Percentiles rank a stretch among this genome's conserved stretches.
phyloP scores from a whole-genome alignment of 2,797 vertebrate genomes.

The Basileuterus tristriatus region DNA sequence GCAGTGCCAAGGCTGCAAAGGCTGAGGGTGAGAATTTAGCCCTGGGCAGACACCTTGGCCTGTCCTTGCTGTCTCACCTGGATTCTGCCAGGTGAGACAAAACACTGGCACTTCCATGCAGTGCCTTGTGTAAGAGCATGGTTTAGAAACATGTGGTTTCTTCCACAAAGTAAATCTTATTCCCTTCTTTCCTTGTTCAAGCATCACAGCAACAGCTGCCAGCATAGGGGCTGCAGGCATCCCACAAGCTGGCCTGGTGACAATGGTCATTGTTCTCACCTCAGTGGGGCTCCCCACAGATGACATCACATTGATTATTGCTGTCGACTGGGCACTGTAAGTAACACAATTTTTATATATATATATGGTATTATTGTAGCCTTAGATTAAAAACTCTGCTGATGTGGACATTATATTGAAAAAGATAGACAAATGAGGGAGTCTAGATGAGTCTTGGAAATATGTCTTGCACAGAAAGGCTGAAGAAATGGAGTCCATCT shows the following conservation, averaged over 20 bases:
- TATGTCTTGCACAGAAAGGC: background rate
- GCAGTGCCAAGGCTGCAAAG: background rate
- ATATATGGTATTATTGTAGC: background rate
- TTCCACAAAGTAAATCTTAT: background rate
- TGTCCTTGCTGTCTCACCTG: background rate
- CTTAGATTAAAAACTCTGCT: background rate
- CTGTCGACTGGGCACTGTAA: conserved; percentile 97
- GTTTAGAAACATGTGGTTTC: background rate
- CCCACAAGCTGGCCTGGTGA: conserved; percentile 95
- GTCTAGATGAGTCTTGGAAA: background rate
- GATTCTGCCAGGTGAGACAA: background rate
- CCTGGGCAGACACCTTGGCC: background rate
- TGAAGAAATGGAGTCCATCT: background rate
- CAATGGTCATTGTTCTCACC: conserved; percentile 98
- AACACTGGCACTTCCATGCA: background rate
- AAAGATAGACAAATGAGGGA: background rate
- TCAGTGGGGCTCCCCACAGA: conserved; percentile 96
- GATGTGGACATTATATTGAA: background rate
- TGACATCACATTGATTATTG: conserved; percentile 96
- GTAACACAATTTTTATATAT: conserved; percentile 48
- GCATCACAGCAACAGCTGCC: conserved; percentile 96
- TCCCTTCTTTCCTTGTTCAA: conserved; percentile 60
- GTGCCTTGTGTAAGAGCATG: background rate
- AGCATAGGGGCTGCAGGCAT: conserved; percentile 97
- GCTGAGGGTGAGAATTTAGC: background rate